Percentiles rank a stretch among this genome's conserved stretches.
Conservation (phyloP, 35 echinoderm and acorn worm species). For the Lytechinus variegatus region DNA sequence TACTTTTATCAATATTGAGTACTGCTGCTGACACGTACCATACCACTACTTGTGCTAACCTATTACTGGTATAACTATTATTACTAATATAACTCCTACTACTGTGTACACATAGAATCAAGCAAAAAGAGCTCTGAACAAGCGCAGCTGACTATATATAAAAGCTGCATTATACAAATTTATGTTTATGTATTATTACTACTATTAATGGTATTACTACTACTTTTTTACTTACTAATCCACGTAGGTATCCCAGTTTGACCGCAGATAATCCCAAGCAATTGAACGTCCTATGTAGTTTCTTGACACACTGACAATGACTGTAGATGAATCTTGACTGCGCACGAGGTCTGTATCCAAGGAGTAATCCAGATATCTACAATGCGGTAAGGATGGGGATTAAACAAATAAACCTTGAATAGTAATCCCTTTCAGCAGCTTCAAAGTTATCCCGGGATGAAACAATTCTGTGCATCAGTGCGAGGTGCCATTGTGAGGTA, state of each 20-base stretch:
- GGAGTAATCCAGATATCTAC: constrained; percentile 74
- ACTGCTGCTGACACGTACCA: no score
- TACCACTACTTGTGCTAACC: no score
- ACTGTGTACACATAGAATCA: not conserved
- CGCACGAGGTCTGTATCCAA: constrained; percentile 53
- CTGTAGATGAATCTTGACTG: constrained; percentile 72
- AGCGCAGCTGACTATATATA: not conserved
- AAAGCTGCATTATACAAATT: not conserved
- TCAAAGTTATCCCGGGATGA: no score
- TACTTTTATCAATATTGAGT: no score
- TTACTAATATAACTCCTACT: no score
- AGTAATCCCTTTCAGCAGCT: no score
- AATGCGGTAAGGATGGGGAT: not conserved
- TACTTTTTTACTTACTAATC: constrained; percentile 60
- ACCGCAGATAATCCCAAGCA: constrained; percentile 90
- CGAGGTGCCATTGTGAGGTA: no score
- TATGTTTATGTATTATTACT: not conserved
- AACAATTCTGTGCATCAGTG: no score
- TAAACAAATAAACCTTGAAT: no score
- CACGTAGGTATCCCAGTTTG: constrained; percentile 70
- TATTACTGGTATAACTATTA: no score
- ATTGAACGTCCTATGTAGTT: constrained; percentile 94
- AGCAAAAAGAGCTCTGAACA: not conserved
- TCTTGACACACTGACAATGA: constrained; percentile 69
- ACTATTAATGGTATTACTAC: no score